Evolutionary conservation across 2,888 invertebrate genomes (phyloP).

Genomic region (Drymonia ruficornis): DNA sequence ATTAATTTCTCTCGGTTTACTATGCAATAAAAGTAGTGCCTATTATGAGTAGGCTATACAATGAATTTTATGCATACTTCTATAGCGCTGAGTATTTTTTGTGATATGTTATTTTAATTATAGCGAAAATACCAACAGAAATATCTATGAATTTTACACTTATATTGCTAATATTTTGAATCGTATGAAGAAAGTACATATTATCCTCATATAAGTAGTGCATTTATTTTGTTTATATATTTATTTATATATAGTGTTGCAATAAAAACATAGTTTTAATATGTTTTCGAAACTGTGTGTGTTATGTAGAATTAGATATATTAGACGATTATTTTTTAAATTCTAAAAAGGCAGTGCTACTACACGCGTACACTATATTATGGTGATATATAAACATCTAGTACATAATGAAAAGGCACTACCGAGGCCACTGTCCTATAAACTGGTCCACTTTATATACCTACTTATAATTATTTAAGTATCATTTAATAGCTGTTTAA

Average conservation of each 20-base stretch:
- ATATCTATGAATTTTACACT: no score
- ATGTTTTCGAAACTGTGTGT: no score
- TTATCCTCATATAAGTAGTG: no score
- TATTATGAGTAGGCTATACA: no score
- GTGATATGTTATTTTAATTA: background rate
- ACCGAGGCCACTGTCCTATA: constrained; percentile 78
- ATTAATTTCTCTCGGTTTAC: constrained; percentile 2
- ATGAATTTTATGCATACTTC: background rate
- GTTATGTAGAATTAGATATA: no score
- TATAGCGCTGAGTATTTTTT: background rate
- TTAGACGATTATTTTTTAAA: constrained; percentile 11
- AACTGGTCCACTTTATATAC: constrained; percentile 72
- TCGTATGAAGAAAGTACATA: no score
- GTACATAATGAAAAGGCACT: constrained; percentile 74
- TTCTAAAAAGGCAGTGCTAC: constrained; percentile 62
- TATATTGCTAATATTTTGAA: no score
- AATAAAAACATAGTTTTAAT: no score
- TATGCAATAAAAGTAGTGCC: background rate
- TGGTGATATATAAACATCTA: constrained; percentile 41
- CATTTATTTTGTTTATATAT: no score
- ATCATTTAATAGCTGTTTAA: constrained; percentile 8
- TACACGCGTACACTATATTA: constrained; percentile 37
- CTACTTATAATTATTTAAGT: constrained; percentile 18
- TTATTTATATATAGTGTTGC: background rate
- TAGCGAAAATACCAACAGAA: background rate